Evolutionary conservation across 2,888 invertebrate species (phyloP).

Genomic region (Polydesmus complanatus): DNA sequence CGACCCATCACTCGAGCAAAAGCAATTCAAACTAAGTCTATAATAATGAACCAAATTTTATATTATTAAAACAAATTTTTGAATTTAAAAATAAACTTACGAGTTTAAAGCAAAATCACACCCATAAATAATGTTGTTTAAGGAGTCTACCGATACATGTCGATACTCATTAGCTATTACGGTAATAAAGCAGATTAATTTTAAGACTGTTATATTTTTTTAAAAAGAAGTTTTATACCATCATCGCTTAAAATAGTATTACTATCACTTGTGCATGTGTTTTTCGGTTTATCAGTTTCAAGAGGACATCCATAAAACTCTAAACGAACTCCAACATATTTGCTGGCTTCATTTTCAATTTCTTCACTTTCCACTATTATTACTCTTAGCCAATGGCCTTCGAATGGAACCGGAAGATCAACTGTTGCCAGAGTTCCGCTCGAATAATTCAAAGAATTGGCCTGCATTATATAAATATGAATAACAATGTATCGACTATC

Average conservation of each 20-base stretch:
- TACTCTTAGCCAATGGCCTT: slow-evolving; percentile 5
- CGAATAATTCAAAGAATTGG: slow-evolving; percentile 7
- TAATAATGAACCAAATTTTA: neutral
- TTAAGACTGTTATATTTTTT: neutral
- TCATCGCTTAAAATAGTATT: neutral
- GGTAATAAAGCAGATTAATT: neutral
- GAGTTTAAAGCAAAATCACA: slow-evolving; percentile 6
- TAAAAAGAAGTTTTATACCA: neutral
- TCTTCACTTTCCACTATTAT: slow-evolving; percentile 6
- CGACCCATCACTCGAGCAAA: slow-evolving; percentile 14
- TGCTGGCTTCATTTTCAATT: neutral
- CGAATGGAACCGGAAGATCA: slow-evolving; percentile 8
- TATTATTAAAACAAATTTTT: neutral
- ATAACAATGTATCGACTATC: too few species aligned
- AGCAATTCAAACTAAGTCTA: neutral
- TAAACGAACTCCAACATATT: slow-evolving; percentile 9
- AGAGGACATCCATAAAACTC: slow-evolving; percentile 14
- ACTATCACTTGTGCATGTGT: neutral
- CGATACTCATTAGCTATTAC: slow-evolving; percentile 6
- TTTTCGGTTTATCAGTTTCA: neutral
- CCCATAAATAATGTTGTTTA: slow-evolving; percentile 2
- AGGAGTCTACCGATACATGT: slow-evolving; percentile 9
- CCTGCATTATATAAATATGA: neutral
- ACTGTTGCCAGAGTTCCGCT: slow-evolving; percentile 1
- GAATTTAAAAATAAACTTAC: slow-evolving; percentile 7